Evolutionary conservation across 2,888 invertebrate species (phyloP), one percentile per base, ranked within the genome.

Genomic region (Philaethria dido): DNA sequence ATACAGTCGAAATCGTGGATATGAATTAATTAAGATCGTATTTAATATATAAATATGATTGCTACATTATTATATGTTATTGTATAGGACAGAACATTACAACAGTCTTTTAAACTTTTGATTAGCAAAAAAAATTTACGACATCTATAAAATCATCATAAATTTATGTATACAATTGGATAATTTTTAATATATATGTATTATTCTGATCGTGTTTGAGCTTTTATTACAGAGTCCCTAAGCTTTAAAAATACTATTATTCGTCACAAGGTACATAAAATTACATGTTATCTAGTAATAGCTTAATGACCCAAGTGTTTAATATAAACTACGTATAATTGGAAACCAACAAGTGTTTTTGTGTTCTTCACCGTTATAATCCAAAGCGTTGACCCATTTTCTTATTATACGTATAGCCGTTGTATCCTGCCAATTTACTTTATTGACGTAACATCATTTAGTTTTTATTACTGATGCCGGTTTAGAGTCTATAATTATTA

Each of bases 401-500:
- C 80, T 83, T 83, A 86, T 84, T 86, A 87, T 61, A 61, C 42
- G 42, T 55, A 54, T 54, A 44, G 54, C 68, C 78, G 78, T 80
- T 79, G 82, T 84, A 88, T 87, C 90, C 89, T 88, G 89, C 84
- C 90, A 90, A 90, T 92, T 90, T 88, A 86, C 83, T 88, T 86
- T 89, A 90, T 91, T 86, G 88, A 87, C 83, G 86, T 87, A 82
- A 82, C 75, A 80, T 85, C 87, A 90, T 91, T 91, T 87, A 84
- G 77, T 89, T 91, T 91, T 92, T 90, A 87, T 88, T 82, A 73
- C 79, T 80, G 78, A 77, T 82, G 80, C 85, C 80, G 86, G 83
- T 85, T 81, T 57, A 80, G 81, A 80, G 75, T 81, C 86, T 87
- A 82, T 91, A 87, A 91, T 92, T 90, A 90, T 82, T 81, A 84